Conservation (phyloP, 1,140 invertebrate species). For the Heterodera carotae region DNA sequence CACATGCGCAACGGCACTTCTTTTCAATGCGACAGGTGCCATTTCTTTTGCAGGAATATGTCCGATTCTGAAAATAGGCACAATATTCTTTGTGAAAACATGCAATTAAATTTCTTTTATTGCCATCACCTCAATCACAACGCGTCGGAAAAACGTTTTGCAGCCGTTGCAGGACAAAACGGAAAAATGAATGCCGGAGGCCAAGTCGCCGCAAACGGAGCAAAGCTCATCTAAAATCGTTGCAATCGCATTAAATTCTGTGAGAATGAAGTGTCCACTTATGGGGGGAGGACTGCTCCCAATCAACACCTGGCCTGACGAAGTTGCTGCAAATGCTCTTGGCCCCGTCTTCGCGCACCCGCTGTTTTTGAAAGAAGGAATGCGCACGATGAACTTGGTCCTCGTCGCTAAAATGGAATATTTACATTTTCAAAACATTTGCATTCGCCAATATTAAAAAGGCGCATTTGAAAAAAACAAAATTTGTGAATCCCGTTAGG, state of each 20-base stretch:
- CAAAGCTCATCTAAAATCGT: conserved; percentile 54
- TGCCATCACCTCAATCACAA: conserved; percentile 56
- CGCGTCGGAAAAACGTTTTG: conserved; percentile 48
- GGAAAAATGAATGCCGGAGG: conserved; percentile 58
- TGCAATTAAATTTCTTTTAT: not conserved
- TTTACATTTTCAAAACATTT: no score
- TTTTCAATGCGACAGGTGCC: conserved; percentile 63
- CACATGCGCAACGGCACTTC: conserved; percentile 54
- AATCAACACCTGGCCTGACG: conserved; percentile 43
- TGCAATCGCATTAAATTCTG: no score
- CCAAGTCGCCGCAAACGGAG: conserved; percentile 57
- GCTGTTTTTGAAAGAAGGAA: conserved; percentile 46
- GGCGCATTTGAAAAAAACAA: no score
- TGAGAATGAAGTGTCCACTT: no score
- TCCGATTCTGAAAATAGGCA: conserved; percentile 57
- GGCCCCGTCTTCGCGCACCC: conserved; percentile 34
- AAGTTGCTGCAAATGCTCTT: conserved; percentile 52
- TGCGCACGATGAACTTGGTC: conserved; percentile 44
- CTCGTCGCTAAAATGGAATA: conserved; percentile 36
- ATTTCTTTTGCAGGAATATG: conserved; percentile 62
- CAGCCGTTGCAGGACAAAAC: conserved; percentile 44
- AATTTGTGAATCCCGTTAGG: no score
- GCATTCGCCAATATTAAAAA: no score
- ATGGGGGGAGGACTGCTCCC: not conserved
- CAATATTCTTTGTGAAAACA: not conserved